These are phyloP conservation scores for Neoascia interrupta DNA, from an alignment of 2,888 invertebrate genomes.

Conservation along the genomic window DNA sequence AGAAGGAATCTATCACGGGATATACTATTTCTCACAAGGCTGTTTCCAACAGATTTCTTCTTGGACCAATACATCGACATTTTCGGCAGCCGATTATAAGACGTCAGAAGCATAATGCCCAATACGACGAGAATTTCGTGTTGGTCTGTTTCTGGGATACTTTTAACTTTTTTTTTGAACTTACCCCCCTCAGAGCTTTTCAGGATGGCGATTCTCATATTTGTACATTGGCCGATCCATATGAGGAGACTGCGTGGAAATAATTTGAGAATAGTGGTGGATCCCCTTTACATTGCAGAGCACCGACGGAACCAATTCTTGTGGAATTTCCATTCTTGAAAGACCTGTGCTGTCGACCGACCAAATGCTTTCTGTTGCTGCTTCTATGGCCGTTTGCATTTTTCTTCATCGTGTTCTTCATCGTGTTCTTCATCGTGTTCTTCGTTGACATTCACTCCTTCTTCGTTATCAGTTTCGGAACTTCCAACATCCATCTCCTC, in stretches of 20 bases:
- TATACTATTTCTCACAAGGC: constrained; percentile 15
- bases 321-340: no score
- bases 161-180: constrained; percentile 13
- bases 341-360: no score
- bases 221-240: constrained; percentile 26
- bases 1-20: constrained; percentile 20
- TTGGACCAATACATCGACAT: constrained; percentile 23
- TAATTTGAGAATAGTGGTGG: no score
- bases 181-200: constrained; percentile 13
- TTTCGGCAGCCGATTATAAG: constrained; percentile 13
- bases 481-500: no score
- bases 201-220: constrained; percentile 12
- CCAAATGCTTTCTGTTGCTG: no score
- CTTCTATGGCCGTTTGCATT: no score
- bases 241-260: constrained; percentile 21
- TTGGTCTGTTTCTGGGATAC: constrained; percentile 7
- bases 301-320: no score
- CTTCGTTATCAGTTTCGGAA: no score
- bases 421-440: no score
- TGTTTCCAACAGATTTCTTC: constrained; percentile 17
- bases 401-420: no score
- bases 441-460: no score
- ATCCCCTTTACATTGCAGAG: no score
- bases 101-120: constrained; percentile 9
- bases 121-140: constrained; percentile 19